Percentiles rank a stretch among this genome's conserved stretches.
These are phyloP conservation scores for Antedon mediterranea DNA, from an alignment of 53 echinoderm and acorn worm species.

Conservation along the genomic window DNA sequence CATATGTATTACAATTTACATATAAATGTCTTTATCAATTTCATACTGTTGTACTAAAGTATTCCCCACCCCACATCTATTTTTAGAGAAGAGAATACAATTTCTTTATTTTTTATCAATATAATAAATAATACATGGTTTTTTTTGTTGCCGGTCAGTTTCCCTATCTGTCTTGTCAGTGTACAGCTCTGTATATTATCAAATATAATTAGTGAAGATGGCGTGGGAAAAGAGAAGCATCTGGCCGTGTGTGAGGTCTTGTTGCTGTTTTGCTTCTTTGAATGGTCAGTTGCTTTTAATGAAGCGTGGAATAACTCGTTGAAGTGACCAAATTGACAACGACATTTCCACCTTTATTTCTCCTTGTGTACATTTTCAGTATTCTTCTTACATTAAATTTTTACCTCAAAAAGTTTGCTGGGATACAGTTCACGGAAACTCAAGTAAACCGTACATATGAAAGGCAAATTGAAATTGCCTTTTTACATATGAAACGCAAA, in stretches of 20 bases:
- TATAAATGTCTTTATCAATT: too few relatives aligned
- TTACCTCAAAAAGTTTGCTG: neutral
- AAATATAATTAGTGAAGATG: neutral
- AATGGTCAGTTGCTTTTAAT: neutral
- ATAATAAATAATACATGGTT: too few relatives aligned
- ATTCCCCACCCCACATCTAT: too few relatives aligned
- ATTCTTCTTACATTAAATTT: neutral
- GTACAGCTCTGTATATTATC: neutral
- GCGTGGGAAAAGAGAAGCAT: neutral
- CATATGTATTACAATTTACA: too few relatives aligned
- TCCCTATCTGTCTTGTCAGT: neutral
- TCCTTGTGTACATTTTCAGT: neutral
- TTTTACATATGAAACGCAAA: neutral
- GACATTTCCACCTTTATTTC: neutral
- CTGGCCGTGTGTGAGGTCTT: neutral
- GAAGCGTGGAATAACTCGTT: neutral
- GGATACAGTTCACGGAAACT: neutral
- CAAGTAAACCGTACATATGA: neutral
- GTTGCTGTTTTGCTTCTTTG: neutral
- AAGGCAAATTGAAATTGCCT: neutral
- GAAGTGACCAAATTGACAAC: neutral
- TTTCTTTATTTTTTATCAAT: too few relatives aligned
- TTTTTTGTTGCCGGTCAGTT: neutral
- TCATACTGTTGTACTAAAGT: too few relatives aligned
- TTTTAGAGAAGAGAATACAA: too few relatives aligned